phyloP scores from a whole-genome alignment of 1,140 invertebrate species.

The Stegodyphus mimosarum region DNA sequence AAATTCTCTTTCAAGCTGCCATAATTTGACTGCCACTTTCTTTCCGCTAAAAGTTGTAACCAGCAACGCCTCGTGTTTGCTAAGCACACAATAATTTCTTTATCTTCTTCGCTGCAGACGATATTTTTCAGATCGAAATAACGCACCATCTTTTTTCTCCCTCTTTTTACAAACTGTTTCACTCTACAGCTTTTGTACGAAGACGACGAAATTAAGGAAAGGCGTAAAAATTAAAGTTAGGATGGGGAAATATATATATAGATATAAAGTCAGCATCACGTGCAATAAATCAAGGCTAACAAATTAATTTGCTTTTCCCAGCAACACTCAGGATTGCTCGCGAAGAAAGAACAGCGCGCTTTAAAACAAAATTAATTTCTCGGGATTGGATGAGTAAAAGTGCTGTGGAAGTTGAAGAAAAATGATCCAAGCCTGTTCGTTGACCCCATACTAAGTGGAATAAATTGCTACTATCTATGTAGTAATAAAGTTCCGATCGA shows the following conservation, averaged over 20 bases:
- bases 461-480: not conserved
- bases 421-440: not conserved
- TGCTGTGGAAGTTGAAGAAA: not conserved
- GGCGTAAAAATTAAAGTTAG: constrained; percentile 9
- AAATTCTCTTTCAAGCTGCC: too few species aligned
- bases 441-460: not conserved
- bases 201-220: not conserved
- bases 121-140: too few species aligned
- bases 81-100: too few species aligned
- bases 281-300: not conserved
- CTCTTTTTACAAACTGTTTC: too few species aligned
- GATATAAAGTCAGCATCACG: not conserved
- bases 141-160: too few species aligned
- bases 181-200: not conserved
- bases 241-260: not conserved
- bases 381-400: constrained; percentile 2
- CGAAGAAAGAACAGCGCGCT: not conserved
- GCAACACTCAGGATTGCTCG: not conserved
- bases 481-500: not conserved
- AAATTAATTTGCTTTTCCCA: constrained; percentile 21
- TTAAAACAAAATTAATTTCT: constrained; percentile 14
- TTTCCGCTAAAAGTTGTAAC: too few species aligned
- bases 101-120: too few species aligned
- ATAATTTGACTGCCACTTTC: too few species aligned
- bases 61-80: too few species aligned